phyloP scores from a whole-genome alignment of 2,797 vertebrate species.

The Acridotheres tristis region DNA sequence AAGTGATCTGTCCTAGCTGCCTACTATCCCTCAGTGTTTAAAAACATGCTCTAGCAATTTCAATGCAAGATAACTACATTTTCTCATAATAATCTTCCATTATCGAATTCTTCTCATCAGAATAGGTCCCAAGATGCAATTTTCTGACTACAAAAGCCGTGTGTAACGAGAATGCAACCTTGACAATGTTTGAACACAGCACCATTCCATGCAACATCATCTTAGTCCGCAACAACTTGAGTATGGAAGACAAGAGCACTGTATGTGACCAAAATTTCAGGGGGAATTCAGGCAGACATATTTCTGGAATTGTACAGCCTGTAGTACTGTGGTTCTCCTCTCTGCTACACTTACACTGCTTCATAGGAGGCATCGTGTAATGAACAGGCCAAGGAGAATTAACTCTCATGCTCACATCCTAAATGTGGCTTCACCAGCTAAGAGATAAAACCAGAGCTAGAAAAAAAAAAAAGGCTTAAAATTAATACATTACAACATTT shows the following conservation, averaged over 20 bases:
- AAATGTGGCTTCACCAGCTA: background rate
- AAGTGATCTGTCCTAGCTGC: background rate
- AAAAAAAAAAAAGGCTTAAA: background rate
- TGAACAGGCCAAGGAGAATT: background rate
- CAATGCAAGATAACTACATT: background rate
- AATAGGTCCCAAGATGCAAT: background rate
- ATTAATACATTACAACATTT: background rate
- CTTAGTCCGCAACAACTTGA: background rate
- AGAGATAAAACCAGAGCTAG: background rate
- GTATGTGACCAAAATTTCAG: background rate
- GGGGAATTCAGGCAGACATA: background rate
- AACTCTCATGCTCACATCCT: background rate
- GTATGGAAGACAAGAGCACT: background rate
- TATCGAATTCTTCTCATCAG: background rate
- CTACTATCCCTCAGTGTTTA: background rate
- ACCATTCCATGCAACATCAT: background rate
- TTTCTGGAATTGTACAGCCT: background rate
- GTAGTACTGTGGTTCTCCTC: background rate
- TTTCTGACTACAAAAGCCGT: background rate
- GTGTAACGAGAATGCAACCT: rapidly evolving
- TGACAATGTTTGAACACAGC: background rate
- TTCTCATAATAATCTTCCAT: background rate
- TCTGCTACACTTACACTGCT: background rate
- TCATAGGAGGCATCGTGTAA: rapidly evolving
- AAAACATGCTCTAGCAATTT: background rate